Evolutionary conservation across 2,888 invertebrate species (phyloP).

Genomic region (Agrenia bidenticulata): DNA sequence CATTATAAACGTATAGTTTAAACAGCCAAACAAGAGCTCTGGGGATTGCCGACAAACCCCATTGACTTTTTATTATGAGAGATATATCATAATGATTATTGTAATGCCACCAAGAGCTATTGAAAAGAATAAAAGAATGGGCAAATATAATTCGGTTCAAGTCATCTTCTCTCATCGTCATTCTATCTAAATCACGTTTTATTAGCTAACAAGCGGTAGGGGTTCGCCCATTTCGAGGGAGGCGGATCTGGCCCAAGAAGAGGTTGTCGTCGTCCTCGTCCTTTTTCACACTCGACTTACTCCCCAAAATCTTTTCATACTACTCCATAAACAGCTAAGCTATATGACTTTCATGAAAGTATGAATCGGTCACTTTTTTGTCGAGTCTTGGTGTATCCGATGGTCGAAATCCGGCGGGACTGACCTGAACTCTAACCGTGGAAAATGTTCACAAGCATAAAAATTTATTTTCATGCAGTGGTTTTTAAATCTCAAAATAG

Average conservation of each 20-base stretch:
- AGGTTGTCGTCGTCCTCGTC: constrained; percentile 29
- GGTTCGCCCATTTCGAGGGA: constrained; percentile 50
- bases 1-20: not conserved
- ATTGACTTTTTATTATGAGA: constrained; percentile 5
- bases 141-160: constrained; percentile 7
- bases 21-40: not conserved
- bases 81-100: constrained; percentile 7
- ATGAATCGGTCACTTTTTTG: too few species aligned
- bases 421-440: too few species aligned
- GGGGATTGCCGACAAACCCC: constrained; percentile 8
- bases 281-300: constrained; percentile 46
- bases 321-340: too few species aligned
- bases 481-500: too few species aligned
- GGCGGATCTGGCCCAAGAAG: constrained; percentile 31
- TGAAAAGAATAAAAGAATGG: constrained; percentile 7
- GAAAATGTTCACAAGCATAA: too few species aligned
- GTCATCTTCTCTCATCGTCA: constrained; percentile 25
- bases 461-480: too few species aligned
- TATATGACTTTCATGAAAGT: too few species aligned
- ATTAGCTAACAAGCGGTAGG: constrained; percentile 47
- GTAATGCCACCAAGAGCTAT: constrained; percentile 1
- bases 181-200: constrained; percentile 49
- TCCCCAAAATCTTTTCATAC: constrained; percentile 1
- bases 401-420: too few species aligned
- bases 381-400: too few species aligned